Evolutionary conservation across 2,888 invertebrate genomes (phyloP), one percentile per base, ranked within the genome.

Genomic region (Dicyrtomina minuta): DNA sequence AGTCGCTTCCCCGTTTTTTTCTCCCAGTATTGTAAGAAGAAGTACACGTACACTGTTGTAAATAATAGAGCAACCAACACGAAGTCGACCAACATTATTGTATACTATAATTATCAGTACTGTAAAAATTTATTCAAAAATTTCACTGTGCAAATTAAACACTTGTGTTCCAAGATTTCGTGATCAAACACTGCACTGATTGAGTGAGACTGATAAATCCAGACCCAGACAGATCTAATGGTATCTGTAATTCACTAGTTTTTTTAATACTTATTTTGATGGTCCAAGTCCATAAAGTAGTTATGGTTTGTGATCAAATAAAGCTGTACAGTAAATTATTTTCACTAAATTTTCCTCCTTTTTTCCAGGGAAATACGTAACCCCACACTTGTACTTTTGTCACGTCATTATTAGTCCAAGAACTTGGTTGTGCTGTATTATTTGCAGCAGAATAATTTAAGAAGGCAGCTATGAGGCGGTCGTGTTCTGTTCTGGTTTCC

Each of bases 21-120:
- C 17, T 67, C 67, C 67, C 67, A 67, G 33, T 60, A 60, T 33
- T 67, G 67, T n/a, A 67, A n/a, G 20, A 49, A 62, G 33, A 62
- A 62, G 15, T 62, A 62, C 17, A 62, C 24, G 15, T 62, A 62
- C 17, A 62, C 8, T 26, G 62, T 62, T n/a, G 44, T 4, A 15
- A 49, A 3, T 6, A 62, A 33, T 1, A 62, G 39, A 49, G 24
- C 22, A 6, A 27, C 26, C 2, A 62, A 33, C 4, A 62, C n/a
- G 17, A 62, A 62, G 51, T 62, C 62, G 17, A 62, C 27, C 6
- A 17, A 33, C 60, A 60, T 41, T 41, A 10, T 46, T 46, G 5
- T 46, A 5, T 41, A 41, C 43, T 10, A 13, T 10, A 41, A 41
- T 10, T 41, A 41, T 41, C 13, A 10, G 43, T 41, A 41, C 10